A percentile compares a stretch with the other conserved stretches of the same genome.
Conservation (phyloP, 2,888 invertebrate species). For the Phaedon cochleariae region DNA sequence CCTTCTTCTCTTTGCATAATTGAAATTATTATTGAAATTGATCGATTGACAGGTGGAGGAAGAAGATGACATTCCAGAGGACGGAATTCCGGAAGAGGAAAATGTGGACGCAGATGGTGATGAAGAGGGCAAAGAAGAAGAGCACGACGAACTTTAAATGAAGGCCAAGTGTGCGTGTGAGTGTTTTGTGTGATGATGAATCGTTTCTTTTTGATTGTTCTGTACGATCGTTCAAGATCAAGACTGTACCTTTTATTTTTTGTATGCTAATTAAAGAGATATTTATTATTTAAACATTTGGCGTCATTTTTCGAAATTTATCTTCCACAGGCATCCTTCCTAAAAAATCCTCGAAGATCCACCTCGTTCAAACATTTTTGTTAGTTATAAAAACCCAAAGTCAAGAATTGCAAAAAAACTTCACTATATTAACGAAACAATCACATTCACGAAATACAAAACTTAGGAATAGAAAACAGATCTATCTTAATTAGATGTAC, state of each 20-base stretch:
- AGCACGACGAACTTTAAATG: constrained; percentile 71
- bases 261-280: constrained; percentile 38
- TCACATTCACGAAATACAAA: background rate
- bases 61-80: constrained; percentile 61
- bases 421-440: background rate
- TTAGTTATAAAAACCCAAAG: too few species aligned
- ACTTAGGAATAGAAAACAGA: background rate
- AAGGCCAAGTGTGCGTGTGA: constrained; percentile 25
- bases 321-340: too few species aligned
- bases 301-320: background rate
- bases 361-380: too few species aligned
- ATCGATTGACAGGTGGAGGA: constrained; percentile 63
- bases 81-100: constrained; percentile 61
- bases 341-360: too few species aligned
- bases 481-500: background rate
- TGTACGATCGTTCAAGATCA: constrained; percentile 39
- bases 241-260: constrained; percentile 47
- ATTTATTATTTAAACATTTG: constrained; percentile 28
- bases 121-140: constrained; percentile 57
- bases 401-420: background rate
- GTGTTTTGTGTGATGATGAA: constrained; percentile 23
- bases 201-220: constrained; percentile 32
- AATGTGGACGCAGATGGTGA: constrained; percentile 54
- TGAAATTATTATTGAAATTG: too few species aligned
- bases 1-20: too few species aligned